Evolutionary conservation across 2,888 invertebrate genomes (phyloP).

Genomic region (Tinea trinotella): DNA sequence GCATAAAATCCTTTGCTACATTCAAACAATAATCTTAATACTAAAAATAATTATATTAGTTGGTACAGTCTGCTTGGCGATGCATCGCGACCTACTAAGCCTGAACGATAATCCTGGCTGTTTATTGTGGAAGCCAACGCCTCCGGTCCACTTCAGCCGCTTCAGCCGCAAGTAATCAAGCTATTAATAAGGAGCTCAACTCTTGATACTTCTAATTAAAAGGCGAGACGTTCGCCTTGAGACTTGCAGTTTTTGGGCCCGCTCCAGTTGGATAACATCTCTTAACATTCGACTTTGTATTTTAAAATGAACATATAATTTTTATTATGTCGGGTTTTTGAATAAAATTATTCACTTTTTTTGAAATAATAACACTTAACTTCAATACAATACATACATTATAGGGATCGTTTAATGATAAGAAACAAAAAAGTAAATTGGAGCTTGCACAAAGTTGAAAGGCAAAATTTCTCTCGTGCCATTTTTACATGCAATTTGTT

Average conservation of each 20-base stretch:
- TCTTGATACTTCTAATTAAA: slow-evolving; percentile 67
- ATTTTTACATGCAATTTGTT: not conserved
- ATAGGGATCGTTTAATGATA: no score
- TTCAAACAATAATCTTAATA: not conserved
- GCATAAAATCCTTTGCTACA: no score
- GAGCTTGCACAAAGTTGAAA: not conserved
- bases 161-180: slow-evolving; percentile 60
- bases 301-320: not conserved
- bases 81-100: slow-evolving; percentile 6
- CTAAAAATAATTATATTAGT: not conserved
- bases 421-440: no score
- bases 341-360: not conserved
- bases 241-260: slow-evolving; percentile 59
- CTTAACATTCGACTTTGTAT: not conserved
- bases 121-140: not conserved
- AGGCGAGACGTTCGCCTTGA: slow-evolving; percentile 50
- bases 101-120: slow-evolving; percentile 13
- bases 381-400: no score
- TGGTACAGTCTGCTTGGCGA: not conserved
- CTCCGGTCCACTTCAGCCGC: slow-evolving; percentile 23
- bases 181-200: slow-evolving; percentile 68
- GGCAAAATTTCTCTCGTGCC: not conserved
- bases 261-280: slow-evolving; percentile 50
- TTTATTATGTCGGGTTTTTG: not conserved
- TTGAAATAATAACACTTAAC: no score